phyloP scores from a whole-genome alignment of 2,797 vertebrate species.

The Oophaga sylvatica region DNA sequence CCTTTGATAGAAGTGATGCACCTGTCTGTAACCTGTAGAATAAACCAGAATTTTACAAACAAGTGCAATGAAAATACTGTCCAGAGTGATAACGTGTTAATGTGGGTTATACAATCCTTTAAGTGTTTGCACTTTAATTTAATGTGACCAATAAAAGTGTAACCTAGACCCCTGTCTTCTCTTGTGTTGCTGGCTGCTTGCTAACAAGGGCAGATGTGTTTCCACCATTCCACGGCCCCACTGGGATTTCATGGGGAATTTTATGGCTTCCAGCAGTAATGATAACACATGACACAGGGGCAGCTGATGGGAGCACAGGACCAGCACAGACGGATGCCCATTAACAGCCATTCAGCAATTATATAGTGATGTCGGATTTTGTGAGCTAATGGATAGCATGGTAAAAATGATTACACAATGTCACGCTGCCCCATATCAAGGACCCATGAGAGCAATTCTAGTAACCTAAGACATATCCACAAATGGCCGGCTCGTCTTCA shows the following conservation, averaged over 20 bases:
- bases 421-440: neutral
- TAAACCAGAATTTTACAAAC: neutral
- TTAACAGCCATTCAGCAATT: slow-evolving; percentile 38
- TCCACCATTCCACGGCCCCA: neutral
- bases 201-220: slow-evolving; percentile 37
- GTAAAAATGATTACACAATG: slow-evolving; percentile 34
- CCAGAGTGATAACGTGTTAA: slow-evolving; percentile 21
- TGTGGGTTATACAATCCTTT: slow-evolving; percentile 20
- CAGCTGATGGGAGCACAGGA: slow-evolving; percentile 49
- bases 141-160: slow-evolving; percentile 20
- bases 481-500: neutral
- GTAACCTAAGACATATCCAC: neutral
- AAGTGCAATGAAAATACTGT: neutral
- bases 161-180: neutral
- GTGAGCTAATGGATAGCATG: slow-evolving; percentile 34
- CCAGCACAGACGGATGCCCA: slow-evolving; percentile 34
- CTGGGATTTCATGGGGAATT: slow-evolving; percentile 54
- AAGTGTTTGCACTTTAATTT: slow-evolving; percentile 29
- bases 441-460: neutral
- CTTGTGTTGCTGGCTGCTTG: neutral
- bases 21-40: slow-evolving; percentile 10
- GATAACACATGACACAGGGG: slow-evolving; percentile 50
- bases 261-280: slow-evolving; percentile 55
- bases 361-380: slow-evolving; percentile 14
- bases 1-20: neutral